phyloP scores from a whole-genome alignment of 2,113 vertebrate genomes.

The Phycodurus eques region DNA sequence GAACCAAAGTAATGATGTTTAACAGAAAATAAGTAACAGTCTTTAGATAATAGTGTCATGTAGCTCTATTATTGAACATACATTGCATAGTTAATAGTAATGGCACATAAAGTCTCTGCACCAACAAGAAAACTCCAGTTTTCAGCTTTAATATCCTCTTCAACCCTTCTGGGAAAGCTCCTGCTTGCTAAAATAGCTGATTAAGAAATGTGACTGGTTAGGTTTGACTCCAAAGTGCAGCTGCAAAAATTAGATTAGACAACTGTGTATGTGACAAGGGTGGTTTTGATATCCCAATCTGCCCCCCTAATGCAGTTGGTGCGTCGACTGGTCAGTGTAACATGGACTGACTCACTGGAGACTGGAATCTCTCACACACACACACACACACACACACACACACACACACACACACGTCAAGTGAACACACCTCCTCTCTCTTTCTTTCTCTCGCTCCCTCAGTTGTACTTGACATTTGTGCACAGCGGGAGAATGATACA shows the following conservation, averaged over 20 bases:
- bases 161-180: too few relatives aligned
- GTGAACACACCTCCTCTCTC: conserved; percentile 5
- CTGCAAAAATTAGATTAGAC: not conserved
- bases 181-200: too few relatives aligned
- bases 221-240: too few relatives aligned
- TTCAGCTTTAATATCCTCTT: too few relatives aligned
- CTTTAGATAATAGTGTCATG: too few relatives aligned
- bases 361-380: conserved; percentile 18
- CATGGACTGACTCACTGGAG: conserved; percentile 24
- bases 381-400: conserved; percentile 4
- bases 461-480: not conserved
- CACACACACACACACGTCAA: not conserved
- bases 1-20: too few relatives aligned
- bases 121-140: too few relatives aligned
- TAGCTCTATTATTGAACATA: too few relatives aligned
- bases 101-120: too few relatives aligned
- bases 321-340: not conserved
- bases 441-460: conserved; percentile 11
- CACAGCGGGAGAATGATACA: conserved; percentile 1
- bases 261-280: not conserved
- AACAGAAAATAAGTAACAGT: too few relatives aligned
- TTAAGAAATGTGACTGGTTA: too few relatives aligned
- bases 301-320: not conserved
- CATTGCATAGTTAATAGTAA: too few relatives aligned
- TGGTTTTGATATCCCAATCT: not conserved